phyloP scores from a whole-genome alignment of 2,113 vertebrate genomes.

The Syngnathus typhle region DNA sequence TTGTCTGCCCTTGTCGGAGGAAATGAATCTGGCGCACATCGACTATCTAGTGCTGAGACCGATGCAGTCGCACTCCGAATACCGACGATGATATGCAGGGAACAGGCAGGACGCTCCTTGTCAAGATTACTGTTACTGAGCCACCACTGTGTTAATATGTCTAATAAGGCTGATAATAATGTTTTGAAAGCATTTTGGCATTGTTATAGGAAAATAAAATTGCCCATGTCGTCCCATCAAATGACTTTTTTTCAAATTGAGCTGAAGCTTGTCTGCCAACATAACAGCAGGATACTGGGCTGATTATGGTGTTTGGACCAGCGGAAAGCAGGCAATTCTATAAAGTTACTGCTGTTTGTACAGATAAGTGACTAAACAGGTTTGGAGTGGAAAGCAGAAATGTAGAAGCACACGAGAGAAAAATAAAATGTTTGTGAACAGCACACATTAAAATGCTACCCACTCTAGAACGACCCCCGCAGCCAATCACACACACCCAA shows the following conservation, averaged over 20 bases:
- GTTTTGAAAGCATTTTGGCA: background rate
- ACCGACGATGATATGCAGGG: slow-evolving; percentile 19
- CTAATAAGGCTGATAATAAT: background rate
- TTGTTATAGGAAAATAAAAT: slow-evolving; percentile 4
- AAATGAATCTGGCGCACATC: slow-evolving; percentile 43
- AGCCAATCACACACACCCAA: background rate
- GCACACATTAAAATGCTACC: slow-evolving; percentile 12
- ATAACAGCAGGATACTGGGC: slow-evolving; percentile 2
- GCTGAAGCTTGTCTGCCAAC: slow-evolving; percentile 6
- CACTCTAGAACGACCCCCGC: background rate
- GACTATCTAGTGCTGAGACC: slow-evolving; percentile 30
- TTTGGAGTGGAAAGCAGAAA: slow-evolving; percentile 4
- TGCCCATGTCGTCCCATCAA: background rate
- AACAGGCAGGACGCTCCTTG: slow-evolving; percentile 9
- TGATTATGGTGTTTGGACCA: background rate
- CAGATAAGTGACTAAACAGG: slow-evolving; percentile 24
- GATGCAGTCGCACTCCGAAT: slow-evolving; percentile 49
- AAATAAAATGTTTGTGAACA: background rate
- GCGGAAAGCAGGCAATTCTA: slow-evolving; percentile 10
- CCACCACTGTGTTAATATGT: slow-evolving; percentile 5
- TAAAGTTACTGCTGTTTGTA: slow-evolving; percentile 5
- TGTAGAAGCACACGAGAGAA: slow-evolving; percentile 8
- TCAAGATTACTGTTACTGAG: slow-evolving; percentile 5
- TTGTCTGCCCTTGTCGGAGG: slow-evolving; percentile 39
- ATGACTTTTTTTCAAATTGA: slow-evolving; percentile 6